Conservation (phyloP, 1,140 invertebrate species). For the Drosophila repletoides region DNA sequence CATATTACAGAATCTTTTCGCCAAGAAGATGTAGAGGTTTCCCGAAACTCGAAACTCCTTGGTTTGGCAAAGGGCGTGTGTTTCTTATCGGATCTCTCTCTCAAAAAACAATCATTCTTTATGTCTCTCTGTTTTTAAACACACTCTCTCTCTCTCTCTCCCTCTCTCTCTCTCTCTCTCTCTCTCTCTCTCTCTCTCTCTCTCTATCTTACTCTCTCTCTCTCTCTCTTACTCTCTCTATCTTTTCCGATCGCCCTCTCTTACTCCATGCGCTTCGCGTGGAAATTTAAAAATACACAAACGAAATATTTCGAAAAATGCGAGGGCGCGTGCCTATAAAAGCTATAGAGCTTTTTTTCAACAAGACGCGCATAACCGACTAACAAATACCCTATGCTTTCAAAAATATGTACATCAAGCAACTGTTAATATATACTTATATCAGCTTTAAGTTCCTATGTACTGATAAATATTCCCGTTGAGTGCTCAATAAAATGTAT, state of each 20-base stretch:
- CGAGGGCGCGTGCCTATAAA: conserved; percentile 27
- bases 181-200: neutral
- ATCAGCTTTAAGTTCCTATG: neutral
- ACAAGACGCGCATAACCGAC: neutral
- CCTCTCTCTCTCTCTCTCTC: neutral
- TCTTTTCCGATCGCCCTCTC: neutral
- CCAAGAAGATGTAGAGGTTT: neutral
- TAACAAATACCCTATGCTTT: neutral
- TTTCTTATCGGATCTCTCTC: neutral
- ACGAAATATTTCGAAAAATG: conserved; percentile 24
- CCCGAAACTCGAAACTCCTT: neutral
- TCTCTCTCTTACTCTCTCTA: neutral
- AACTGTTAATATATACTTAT: neutral
- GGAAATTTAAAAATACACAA: conserved; percentile 27
- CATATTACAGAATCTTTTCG: neutral
- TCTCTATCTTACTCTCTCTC: neutral
- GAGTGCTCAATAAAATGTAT: neutral
- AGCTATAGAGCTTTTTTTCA: neutral
- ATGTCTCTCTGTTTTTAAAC: neutral
- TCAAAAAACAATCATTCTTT: too few species aligned
- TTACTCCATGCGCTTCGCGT: conserved; percentile 2
- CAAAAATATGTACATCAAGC: neutral
- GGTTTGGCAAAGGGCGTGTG: neutral
- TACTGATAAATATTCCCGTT: too few species aligned
- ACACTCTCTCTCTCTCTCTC: neutral